These are phyloP conservation scores for Pimephales promelas DNA, from an alignment of 2,113 vertebrate genomes.

Conservation along the genomic window DNA sequence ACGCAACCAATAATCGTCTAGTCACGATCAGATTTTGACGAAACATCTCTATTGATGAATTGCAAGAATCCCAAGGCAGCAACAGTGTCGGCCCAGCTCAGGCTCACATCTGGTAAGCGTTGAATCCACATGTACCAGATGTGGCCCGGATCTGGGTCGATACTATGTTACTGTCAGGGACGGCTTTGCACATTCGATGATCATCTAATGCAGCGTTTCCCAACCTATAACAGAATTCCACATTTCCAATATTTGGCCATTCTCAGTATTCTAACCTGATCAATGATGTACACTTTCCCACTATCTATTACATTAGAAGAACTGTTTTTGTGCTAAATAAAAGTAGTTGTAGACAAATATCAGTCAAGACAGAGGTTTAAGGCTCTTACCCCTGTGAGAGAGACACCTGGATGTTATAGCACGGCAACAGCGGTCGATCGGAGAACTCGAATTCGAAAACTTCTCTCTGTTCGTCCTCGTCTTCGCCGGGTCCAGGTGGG, in stretches of 20 bases:
- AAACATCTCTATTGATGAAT: background rate
- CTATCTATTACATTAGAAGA: background rate
- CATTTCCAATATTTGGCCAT: background rate
- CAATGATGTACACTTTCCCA: no score
- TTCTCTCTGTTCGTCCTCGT: conserved; percentile 82
- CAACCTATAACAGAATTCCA: background rate
- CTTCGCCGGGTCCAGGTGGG: conserved; percentile 82
- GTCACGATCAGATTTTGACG: background rate
- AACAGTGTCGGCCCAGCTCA: no score
- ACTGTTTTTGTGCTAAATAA: background rate
- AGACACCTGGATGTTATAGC: conserved; percentile 89
- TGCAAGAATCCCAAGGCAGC: background rate
- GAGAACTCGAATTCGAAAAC: conserved; percentile 88
- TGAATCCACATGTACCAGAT: no score
- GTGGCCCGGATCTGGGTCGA: no score
- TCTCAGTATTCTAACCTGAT: no score
- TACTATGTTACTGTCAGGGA: no score
- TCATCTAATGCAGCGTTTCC: background rate
- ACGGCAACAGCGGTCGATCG: conserved; percentile 83
- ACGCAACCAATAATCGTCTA: background rate
- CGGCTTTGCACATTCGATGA: background rate
- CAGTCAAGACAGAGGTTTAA: no score
- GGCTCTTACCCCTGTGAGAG: conserved; percentile 89
- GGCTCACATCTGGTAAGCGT: no score
- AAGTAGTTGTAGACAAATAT: background rate